Evolutionary conservation across 2,797 vertebrate species (phyloP), one percentile per base, ranked within the genome.

Genomic region (Bovichtus diacanthus): DNA sequence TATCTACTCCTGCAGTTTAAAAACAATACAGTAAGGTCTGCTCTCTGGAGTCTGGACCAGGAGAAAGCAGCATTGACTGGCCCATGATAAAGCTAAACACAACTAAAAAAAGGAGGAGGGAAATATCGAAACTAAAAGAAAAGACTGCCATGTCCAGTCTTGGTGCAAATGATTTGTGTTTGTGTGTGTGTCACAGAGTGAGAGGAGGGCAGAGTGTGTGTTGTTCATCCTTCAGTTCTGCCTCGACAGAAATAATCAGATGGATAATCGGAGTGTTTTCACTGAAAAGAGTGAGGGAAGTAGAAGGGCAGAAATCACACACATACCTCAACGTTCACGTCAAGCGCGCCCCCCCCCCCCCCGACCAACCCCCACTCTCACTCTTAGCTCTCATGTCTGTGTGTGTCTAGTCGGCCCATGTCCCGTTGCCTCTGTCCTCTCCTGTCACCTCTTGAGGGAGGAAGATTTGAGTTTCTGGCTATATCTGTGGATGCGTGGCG

Each of bases 391-490:
- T 83, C 51, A 64, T 62, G 80, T 84, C 83, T 78, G 63, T 78
- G 81, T 80, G 41, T 65, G 71, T 75, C 74, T 43, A 9, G 61
- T 62, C 5, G 49, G 56, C 72, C 70, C 65, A 68, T 85, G 76
- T 87, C 78, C 87, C 25, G 74, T 54, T 50, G 83, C 74, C 74
- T 89, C 92, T 36, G 84, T 81, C 89, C 74, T 94, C 90, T 93
- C 94, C 94, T 96, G 98, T 99, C 98, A 99, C 98, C 98, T 99
- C 93, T 98, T 98, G 83, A 97, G 97, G 76, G 96, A 95, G 70
- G 95, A 94, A 67, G 95, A 92, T 85, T 97, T 97, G 88, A 96
- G 95, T 97, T 97, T 99, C 93, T 99, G 96, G 90, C 94, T 96
- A 88, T 97, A 99, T 92, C 93, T 95, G 81, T 95, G 95, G 86